Conservation (phyloP, 2,113 vertebrate species). For the Sceloporus undulatus region DNA sequence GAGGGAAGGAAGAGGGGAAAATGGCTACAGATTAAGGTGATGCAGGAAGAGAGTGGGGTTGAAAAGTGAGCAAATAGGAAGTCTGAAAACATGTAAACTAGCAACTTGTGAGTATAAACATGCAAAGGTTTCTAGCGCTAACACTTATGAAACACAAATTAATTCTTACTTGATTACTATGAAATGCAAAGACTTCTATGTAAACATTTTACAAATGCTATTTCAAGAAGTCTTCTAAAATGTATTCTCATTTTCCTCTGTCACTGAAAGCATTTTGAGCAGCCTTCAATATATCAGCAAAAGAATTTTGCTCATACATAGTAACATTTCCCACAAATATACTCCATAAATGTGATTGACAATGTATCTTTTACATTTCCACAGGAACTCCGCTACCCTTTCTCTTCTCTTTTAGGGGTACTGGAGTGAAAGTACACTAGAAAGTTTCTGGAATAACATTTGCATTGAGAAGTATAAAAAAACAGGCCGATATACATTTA, state of each 20-base stretch:
- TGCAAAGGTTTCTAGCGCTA: no score
- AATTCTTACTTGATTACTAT: not conserved
- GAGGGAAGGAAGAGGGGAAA: no score
- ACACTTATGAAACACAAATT: no score
- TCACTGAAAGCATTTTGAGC: not conserved
- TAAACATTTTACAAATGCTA: no score
- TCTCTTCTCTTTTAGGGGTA: not conserved
- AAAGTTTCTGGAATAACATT: not conserved
- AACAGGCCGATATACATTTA: not conserved
- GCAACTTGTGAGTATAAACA: no score
- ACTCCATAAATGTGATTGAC: not conserved
- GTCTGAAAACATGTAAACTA: no score
- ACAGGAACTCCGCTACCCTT: not conserved
- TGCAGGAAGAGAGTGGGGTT: no score
- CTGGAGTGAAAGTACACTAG: not conserved
- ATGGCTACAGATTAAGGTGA: no score
- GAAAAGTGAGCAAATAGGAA: no score
- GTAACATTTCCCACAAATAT: constrained; percentile 9
- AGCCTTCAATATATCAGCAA: not conserved
- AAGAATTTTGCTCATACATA: not conserved
- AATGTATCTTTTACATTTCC: not conserved
- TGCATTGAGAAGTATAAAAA: not conserved
- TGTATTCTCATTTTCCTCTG: not conserved
- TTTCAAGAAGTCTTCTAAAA: not conserved
- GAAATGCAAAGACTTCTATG: not conserved